Conservation (phyloP, 2,113 vertebrate species). For the Embiotoca jacksoni region DNA sequence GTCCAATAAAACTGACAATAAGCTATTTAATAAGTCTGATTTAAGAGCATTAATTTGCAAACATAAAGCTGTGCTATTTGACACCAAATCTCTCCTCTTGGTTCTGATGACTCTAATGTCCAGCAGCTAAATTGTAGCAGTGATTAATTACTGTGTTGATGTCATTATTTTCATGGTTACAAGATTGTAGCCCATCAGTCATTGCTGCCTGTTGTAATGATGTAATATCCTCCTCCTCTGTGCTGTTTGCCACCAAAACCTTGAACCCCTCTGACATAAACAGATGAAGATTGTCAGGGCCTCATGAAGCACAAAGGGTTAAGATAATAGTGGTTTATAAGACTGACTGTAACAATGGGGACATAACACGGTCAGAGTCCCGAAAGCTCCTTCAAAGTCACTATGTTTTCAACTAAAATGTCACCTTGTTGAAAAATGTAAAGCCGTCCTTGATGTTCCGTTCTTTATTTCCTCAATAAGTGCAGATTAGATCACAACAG, state of each 20-base stretch:
- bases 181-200: background rate
- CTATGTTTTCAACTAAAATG: background rate
- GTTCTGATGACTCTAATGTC: background rate
- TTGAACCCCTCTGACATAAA: background rate
- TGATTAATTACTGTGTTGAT: background rate
- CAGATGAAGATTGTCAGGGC: background rate
- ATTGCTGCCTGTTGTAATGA: background rate
- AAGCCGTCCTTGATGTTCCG: no score
- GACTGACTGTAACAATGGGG: background rate
- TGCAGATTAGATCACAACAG: background rate
- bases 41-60: background rate
- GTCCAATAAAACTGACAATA: no score
- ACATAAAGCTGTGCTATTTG: background rate
- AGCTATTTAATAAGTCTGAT: no score
- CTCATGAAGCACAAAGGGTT: background rate
- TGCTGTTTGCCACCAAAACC: background rate
- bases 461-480: no score
- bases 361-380: background rate
- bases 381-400: background rate
- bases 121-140: background rate
- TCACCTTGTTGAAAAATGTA: no score
- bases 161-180: conserved; percentile 3
- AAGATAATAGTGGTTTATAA: background rate
- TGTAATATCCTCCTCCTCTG: background rate
- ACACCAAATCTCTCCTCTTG: no score